These are phyloP conservation scores for Palythoa heliodiscus DNA, from an alignment of 92 coral and sea anemone species.

Conservation along the genomic window DNA sequence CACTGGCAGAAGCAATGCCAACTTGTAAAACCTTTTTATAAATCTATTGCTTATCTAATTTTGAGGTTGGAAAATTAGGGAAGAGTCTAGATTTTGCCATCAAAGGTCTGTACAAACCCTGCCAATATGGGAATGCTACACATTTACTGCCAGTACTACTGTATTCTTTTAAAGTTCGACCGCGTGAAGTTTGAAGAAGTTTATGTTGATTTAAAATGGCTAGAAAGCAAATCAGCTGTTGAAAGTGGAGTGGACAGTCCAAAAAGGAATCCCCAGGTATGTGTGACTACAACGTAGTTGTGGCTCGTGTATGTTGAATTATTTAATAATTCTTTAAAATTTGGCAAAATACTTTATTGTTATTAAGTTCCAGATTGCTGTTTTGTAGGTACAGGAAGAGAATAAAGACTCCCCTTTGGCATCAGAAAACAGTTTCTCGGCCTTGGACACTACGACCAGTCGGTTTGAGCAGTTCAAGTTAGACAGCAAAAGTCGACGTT, in stretches of 20 bases:
- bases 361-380: not conserved
- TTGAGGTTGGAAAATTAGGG: too few relatives aligned
- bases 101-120: too few relatives aligned
- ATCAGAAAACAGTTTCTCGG: slow-evolving; percentile 63
- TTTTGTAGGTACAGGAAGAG: slow-evolving; percentile 12
- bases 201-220: slow-evolving; percentile 96
- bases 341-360: too few relatives aligned
- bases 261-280: slow-evolving; percentile 3
- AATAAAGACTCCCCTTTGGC: slow-evolving; percentile 38
- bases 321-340: too few relatives aligned
- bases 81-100: too few relatives aligned
- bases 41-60: too few relatives aligned
- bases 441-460: slow-evolving; percentile 57
- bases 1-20: too few relatives aligned
- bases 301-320: too few relatives aligned
- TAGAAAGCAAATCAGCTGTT: slow-evolving; percentile 70
- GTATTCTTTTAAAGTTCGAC: slow-evolving; percentile 72
- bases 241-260: slow-evolving; percentile 37
- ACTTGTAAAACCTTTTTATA: too few relatives aligned
- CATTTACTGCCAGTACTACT: not conserved
- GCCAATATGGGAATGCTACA: not conserved
- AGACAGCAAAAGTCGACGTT: slow-evolving; percentile 30
- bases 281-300: not conserved
- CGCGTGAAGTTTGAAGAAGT: slow-evolving; percentile 91
- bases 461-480: slow-evolving; percentile 52